phyloP scores from a whole-genome alignment of 2,888 invertebrate genomes.

The Griposia aprilina region DNA sequence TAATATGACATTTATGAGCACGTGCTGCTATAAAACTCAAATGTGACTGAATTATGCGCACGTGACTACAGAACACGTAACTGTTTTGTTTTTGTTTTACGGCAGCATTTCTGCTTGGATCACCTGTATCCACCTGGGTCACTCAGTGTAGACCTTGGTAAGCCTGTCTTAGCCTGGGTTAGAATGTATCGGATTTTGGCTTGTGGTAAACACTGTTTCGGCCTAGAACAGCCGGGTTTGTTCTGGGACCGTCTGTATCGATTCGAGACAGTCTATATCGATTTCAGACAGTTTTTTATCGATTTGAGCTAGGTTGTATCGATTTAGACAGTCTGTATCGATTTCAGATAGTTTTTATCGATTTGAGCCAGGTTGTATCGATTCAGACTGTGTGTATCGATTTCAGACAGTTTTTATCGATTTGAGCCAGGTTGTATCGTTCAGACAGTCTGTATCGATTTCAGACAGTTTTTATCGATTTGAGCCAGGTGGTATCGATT shows the following conservation, averaged over 20 bases:
- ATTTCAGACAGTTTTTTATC: not conserved
- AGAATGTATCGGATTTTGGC: not conserved
- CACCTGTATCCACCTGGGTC: not conserved
- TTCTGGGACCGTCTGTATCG: not conserved
- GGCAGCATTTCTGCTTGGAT: not conserved
- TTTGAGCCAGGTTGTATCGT: not conserved
- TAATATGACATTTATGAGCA: not conserved
- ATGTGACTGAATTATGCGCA: conserved; percentile 12
- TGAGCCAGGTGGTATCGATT: not conserved
- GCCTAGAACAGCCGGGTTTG: not conserved
- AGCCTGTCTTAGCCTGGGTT: too few relatives aligned
- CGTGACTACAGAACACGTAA: conserved; percentile 4
- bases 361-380: not conserved
- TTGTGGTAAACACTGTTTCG: not conserved
- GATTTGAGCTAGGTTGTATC: too few relatives aligned
- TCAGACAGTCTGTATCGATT: not conserved
- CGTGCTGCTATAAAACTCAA: conserved; percentile 7
- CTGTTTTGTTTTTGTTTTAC: not conserved
- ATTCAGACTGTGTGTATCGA: not conserved
- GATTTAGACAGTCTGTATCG: not conserved
- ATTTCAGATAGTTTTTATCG: not conserved
- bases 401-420: not conserved
- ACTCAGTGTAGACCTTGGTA: not conserved
- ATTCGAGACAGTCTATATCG: too few relatives aligned
- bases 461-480: not conserved